Percentiles rank a stretch among this genome's conserved stretches.
Evolutionary conservation across 1,140 invertebrate genomes (phyloP).

Genomic region (Zaprionus ornatus): DNA sequence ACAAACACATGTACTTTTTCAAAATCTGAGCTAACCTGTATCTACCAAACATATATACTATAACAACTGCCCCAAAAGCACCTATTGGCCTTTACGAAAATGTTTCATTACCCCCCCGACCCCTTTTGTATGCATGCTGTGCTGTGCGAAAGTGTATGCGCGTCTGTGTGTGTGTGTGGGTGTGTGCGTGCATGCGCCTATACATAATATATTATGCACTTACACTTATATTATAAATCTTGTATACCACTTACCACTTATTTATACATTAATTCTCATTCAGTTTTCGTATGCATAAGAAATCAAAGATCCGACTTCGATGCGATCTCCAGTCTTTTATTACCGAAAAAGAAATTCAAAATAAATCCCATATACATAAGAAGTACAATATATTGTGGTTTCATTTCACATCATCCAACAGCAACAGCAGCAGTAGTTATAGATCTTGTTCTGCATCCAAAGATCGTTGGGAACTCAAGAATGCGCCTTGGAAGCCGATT

Average conservation of each 20-base stretch:
- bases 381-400: conserved; percentile 29
- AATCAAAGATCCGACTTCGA: conserved; percentile 26
- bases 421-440: background rate
- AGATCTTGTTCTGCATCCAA: background rate
- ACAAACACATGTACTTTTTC: conserved; percentile 9
- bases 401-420: background rate
- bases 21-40: background rate
- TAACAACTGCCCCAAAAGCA: conserved; percentile 14
- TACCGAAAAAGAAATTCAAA: conserved; percentile 37
- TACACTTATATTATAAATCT: conserved; percentile 27
- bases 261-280: conserved; percentile 54
- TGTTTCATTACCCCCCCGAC: background rate
- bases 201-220: conserved; percentile 39
- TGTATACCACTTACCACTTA: conserved; percentile 45
- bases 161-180: conserved; percentile 3
- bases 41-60: background rate
- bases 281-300: conserved; percentile 27
- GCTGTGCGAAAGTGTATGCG: conserved; percentile 24
- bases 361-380: conserved; percentile 33
- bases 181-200: conserved; percentile 17
- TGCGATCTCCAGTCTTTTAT: conserved; percentile 43
- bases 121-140: conserved; percentile 10
- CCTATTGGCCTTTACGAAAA: conserved; percentile 36
- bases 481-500: no score
- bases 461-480: no score